Evolutionary conservation across 2,888 invertebrate genomes (phyloP).

Genomic region (Thecophora atra): DNA sequence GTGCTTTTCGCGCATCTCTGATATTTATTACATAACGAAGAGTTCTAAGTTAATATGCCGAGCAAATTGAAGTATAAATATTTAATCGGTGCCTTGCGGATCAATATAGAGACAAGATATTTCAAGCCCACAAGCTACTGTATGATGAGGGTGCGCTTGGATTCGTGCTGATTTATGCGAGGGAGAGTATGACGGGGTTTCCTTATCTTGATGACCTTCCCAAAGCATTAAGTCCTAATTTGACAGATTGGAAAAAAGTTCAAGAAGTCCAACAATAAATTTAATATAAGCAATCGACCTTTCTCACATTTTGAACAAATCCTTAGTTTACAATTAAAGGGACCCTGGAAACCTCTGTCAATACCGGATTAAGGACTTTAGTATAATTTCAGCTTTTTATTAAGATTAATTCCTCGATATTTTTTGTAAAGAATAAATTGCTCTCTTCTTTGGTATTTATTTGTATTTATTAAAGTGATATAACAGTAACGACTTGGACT

Average conservation of each 20-base stretch:
- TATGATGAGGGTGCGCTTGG: constrained; percentile 12
- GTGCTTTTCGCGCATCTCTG: neutral
- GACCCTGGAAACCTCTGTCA: too few species aligned
- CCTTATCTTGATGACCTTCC: neutral
- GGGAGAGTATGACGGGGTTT: constrained; percentile 12
- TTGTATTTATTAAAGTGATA: too few species aligned
- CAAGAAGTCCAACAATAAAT: neutral
- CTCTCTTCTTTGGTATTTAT: too few species aligned
- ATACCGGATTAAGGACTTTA: too few species aligned
- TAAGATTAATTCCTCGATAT: too few species aligned
- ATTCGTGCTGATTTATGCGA: constrained; percentile 34
- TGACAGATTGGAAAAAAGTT: neutral
- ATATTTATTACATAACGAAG: constrained; percentile 35
- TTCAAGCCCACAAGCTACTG: neutral
- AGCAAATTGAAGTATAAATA: constrained; percentile 66
- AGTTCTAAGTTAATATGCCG: constrained; percentile 46
- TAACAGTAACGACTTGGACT: too few species aligned
- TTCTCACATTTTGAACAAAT: too few species aligned
- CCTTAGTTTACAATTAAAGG: too few species aligned
- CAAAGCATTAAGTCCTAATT: neutral
- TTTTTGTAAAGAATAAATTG: too few species aligned
- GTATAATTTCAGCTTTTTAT: too few species aligned
- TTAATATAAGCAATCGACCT: neutral
- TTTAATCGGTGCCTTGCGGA: constrained; percentile 63
- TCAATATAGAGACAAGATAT: too few species aligned